Conservation (phyloP, 23 tunicate genomes). For the Ciona savignyi region DNA sequence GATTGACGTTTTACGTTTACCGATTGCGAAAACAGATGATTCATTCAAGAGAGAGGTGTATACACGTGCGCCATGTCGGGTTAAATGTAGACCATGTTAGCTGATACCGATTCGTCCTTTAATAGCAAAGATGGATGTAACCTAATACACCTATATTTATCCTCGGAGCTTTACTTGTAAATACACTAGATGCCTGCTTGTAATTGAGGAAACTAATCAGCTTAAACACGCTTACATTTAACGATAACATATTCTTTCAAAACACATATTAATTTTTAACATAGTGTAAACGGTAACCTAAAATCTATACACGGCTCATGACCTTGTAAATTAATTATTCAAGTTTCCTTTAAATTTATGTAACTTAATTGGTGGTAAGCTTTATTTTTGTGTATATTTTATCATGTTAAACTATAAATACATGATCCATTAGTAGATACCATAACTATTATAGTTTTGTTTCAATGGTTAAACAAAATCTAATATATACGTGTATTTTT, state of each 20-base stretch:
- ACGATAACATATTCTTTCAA: neutral
- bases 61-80: neutral
- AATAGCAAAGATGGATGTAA: neutral
- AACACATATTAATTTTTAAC: too few relatives aligned
- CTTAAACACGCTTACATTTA: neutral
- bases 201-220: neutral
- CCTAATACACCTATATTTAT: neutral
- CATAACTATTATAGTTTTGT: neutral
- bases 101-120: neutral
- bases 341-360: too few relatives aligned
- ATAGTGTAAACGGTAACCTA: neutral
- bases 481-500: too few relatives aligned
- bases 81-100: neutral
- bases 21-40: neutral
- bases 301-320: neutral
- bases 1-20: neutral
- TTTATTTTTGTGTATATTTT: too few relatives aligned
- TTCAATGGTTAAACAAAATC: neutral
- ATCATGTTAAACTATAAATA: too few relatives aligned
- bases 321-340: neutral
- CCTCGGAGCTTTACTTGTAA: neutral
- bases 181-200: neutral
- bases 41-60: neutral
- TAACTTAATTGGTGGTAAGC: too few relatives aligned
- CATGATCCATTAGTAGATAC: too few relatives aligned